A percentile compares a stretch with the other conserved stretches of the same genome.
Conservation (phyloP, 1,140 invertebrate genomes). For the Drosophila orena region DNA sequence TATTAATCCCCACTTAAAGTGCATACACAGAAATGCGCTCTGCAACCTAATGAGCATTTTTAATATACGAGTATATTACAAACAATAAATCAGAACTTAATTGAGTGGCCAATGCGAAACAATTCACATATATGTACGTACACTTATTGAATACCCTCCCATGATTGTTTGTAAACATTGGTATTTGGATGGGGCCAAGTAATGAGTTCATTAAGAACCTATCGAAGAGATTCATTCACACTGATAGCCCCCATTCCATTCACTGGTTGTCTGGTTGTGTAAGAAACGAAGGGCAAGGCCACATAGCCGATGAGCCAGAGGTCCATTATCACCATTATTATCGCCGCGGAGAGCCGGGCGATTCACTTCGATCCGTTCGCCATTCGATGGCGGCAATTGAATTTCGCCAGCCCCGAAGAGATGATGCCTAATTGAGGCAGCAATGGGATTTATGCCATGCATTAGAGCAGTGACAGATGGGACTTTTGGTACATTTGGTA, state of each 20-base stretch:
- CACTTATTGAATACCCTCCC: too few relatives aligned
- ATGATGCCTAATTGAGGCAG: conserved; percentile 38
- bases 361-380: conserved; percentile 28
- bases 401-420: conserved; percentile 6
- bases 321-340: conserved; percentile 5
- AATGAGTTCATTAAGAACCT: conserved; percentile 5
- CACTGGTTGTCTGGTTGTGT: neutral
- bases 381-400: conserved; percentile 29
- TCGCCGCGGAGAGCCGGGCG: conserved; percentile 10
- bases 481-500: conserved; percentile 15
- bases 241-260: neutral
- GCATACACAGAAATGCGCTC: too few relatives aligned
- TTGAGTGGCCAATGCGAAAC: too few relatives aligned
- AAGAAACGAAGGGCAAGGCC: neutral
- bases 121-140: too few relatives aligned
- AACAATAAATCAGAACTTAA: too few relatives aligned
- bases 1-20: too few relatives aligned
- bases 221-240: conserved; percentile 6
- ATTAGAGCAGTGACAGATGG: conserved; percentile 45
- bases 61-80: too few relatives aligned
- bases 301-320: neutral
- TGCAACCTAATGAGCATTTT: too few relatives aligned
- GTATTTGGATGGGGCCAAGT: neutral
- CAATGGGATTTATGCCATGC: conserved; percentile 41
- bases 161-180: too few relatives aligned